Base-by-base conservation (phyloP, 2,888 invertebrate genomes). In the Gortyna flavago region DNA sequence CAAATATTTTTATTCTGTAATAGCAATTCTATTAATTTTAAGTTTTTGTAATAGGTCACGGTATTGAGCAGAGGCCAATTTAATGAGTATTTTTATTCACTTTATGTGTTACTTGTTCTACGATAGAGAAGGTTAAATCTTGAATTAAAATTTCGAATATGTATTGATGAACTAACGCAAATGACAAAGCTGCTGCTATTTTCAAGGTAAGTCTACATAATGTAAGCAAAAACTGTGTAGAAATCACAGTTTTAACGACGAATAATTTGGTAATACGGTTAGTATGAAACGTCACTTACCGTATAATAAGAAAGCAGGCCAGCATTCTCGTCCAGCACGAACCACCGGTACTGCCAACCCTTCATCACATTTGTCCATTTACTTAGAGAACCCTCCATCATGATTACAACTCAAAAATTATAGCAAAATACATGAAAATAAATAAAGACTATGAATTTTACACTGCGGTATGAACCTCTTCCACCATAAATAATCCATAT, bases 311-410 rank as follows among this genome's bases (percentile, higher is more conserved):
- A 99, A 80, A 99, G 97, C 83, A 99, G 97, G 73, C 99, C 99
- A 89, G 99, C 98, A 96, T 98, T 99, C 95, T 99, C 99, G 96
- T 99, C 99, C 90, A 99, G 97, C 90, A 99, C 99, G 97, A 99
- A 99, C 99, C 99, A 99, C 89, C 99, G 98, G 97, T 99, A 99
- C 96, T 99, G 99, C 99, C 99, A 99, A 88, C 99, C 99, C 95
- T 99, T 99, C 97, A 99, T 99, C 92, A 99, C 99, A 97, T 99
- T 99, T 88, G 99, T 99, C 99, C 99, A 99, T 97, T 99, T 99
- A 97, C 99, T 99, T 84, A 99, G 96, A 82, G 99, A 98, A 91
- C 99, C 99, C 97, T 99, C 99, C 98, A 99, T 99, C 96, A 97
- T 96, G 90, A 91, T 95, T 93, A 88, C 79, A 91, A 93, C 87